These are phyloP conservation scores for Cremastinae sp. DNA, from an alignment of 2,888 invertebrate species.

Conservation along the genomic window DNA sequence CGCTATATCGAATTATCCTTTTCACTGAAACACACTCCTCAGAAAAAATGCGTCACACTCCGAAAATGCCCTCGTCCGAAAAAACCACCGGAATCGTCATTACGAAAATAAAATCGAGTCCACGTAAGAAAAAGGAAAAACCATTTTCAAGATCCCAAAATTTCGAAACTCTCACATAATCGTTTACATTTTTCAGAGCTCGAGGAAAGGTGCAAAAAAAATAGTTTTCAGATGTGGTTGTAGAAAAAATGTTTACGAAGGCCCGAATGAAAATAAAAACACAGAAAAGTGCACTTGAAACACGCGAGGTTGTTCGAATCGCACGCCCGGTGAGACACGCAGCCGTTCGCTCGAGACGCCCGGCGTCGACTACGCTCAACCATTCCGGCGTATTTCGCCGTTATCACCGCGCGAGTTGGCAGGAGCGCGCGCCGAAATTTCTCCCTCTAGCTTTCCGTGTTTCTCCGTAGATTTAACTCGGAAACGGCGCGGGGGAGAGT, in stretches of 20 bases:
- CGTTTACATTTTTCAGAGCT: too few species aligned
- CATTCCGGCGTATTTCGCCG: constrained; percentile 63
- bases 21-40: not conserved
- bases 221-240: too few species aligned
- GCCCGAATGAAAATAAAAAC: too few species aligned
- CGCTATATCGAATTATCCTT: not conserved
- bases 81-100: too few species aligned
- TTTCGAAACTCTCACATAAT: too few species aligned
- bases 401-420: constrained; percentile 50
- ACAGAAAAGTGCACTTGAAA: constrained; percentile 16
- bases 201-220: too few species aligned
- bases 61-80: too few species aligned
- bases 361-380: constrained; percentile 75
- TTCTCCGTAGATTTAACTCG: constrained; percentile 9
- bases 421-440: constrained; percentile 32
- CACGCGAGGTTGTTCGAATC: constrained; percentile 16
- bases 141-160: too few species aligned
- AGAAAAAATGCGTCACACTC: too few species aligned
- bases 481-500: constrained; percentile 67
- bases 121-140: too few species aligned
- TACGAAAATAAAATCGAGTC: too few species aligned
- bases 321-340: constrained; percentile 20
- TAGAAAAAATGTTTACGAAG: too few species aligned
- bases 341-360: constrained; percentile 72
- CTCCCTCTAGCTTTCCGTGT: not conserved